A percentile compares a stretch with the other conserved stretches of the same genome.
Evolutionary conservation across 2,113 vertebrate genomes (phyloP).

Genomic region (Genyomyrus donnyi): DNA sequence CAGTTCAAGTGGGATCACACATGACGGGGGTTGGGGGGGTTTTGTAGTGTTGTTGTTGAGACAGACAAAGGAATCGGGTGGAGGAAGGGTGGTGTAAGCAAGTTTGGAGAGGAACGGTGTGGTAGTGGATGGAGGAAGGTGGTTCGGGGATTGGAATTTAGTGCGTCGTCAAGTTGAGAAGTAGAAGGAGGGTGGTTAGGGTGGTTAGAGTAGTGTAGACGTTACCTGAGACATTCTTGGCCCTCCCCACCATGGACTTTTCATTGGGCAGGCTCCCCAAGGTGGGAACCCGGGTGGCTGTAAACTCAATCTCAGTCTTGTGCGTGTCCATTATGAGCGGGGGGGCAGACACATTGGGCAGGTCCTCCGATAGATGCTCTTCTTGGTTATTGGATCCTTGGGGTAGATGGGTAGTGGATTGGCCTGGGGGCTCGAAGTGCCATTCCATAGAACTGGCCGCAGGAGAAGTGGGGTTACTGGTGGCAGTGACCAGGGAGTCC

Average conservation of each 20-base stretch:
- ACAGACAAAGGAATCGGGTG: constrained; percentile 39
- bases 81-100: constrained; percentile 28
- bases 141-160: constrained; percentile 46
- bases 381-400: not conserved
- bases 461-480: not conserved
- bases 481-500: not conserved
- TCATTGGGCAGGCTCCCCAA: constrained; percentile 63
- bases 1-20: constrained; percentile 28
- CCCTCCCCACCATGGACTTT: constrained; percentile 52
- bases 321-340: constrained; percentile 21
- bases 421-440: constrained; percentile 17
- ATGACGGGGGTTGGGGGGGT: constrained; percentile 23
- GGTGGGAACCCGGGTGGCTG: constrained; percentile 40
- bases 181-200: constrained; percentile 21
- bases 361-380: not conserved
- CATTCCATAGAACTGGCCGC: constrained; percentile 15
- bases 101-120: constrained; percentile 39
- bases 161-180: constrained; percentile 37
- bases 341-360: not conserved
- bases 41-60: constrained; percentile 40
- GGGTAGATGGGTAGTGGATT: not conserved
- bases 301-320: constrained; percentile 43
- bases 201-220: constrained; percentile 24
- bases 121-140: constrained; percentile 46
- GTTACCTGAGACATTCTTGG: constrained; percentile 20